Percentiles rank a stretch among this genome's conserved stretches.
Conservation (phyloP, 2,888 invertebrate species). For the Xestoiulus laeticollis region DNA sequence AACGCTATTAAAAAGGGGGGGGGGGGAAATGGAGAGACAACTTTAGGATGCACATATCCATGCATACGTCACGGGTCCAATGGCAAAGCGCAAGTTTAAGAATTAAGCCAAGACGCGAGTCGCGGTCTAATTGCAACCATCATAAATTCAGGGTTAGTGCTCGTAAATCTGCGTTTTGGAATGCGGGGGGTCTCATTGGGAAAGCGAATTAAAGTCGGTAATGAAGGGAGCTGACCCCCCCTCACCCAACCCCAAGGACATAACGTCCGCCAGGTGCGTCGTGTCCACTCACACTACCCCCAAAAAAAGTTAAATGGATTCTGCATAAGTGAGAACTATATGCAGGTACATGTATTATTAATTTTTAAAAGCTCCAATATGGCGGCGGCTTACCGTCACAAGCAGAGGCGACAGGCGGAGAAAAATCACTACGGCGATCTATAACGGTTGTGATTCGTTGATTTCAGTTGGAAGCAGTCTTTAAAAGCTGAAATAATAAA, state of each 20-base stretch:
- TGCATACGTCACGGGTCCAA: not conserved
- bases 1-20: not conserved
- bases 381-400: not conserved
- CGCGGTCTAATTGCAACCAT: not conserved
- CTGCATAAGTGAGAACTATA: not conserved
- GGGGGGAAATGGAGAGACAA: not conserved
- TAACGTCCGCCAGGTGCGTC: slow-evolving; percentile 3
- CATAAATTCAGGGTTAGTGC: not conserved
- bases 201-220: not conserved
- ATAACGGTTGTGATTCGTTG: not conserved
- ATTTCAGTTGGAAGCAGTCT: not conserved
- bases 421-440: not conserved
- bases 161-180: slow-evolving; percentile 17
- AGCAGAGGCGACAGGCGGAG: not conserved
- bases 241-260: not conserved
- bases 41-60: not conserved
- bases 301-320: slow-evolving; percentile 13
- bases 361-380: not conserved
- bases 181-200: slow-evolving; percentile 8
- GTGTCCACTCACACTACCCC: not conserved
- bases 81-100: not conserved
- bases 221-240: not conserved
- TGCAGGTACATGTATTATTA: too few species aligned
- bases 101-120: not conserved
- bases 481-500: too few species aligned